A percentile compares a stretch with the other conserved stretches of the same genome.
These are phyloP conservation scores for Ennomos erosarius DNA, from an alignment of 2,888 invertebrate species.

Conservation along the genomic window DNA sequence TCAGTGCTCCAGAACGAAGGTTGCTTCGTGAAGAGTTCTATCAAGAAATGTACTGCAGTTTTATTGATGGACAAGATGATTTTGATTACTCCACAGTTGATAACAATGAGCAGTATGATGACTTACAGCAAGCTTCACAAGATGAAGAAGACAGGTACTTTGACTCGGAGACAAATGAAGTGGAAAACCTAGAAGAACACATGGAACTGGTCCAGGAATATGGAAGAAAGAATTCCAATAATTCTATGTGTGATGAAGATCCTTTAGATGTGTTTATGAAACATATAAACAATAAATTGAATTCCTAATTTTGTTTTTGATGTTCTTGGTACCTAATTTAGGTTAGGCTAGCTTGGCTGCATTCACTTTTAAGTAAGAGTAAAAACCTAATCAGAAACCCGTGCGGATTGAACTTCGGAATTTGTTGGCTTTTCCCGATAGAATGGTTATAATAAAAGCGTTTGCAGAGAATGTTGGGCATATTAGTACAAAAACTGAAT, in stretches of 20 bases:
- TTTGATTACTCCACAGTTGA: constrained; percentile 94
- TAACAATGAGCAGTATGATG: constrained; percentile 92
- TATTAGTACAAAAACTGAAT: too few relatives aligned
- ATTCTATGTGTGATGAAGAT: constrained; percentile 79
- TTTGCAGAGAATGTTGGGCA: too few relatives aligned
- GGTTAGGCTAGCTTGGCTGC: too few relatives aligned
- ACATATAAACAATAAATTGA: constrained; percentile 70
- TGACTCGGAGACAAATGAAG: constrained; percentile 91
- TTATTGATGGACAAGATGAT: constrained; percentile 93
- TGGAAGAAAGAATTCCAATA: constrained; percentile 54
- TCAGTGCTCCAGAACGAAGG: constrained; percentile 86
- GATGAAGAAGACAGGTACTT: constrained; percentile 97
- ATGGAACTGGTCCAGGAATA: constrained; percentile 71
- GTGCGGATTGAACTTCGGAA: too few relatives aligned
- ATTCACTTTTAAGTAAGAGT: too few relatives aligned
- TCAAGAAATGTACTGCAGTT: constrained; percentile 93
- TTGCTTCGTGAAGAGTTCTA: constrained; percentile 92
- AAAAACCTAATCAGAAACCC: too few relatives aligned
- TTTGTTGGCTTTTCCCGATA: too few relatives aligned
- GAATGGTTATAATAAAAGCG: too few relatives aligned
- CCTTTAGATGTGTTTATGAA: constrained; percentile 91
- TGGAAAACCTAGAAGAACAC: constrained; percentile 71
- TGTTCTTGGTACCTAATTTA: too few relatives aligned
- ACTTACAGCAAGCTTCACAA: constrained; percentile 86
- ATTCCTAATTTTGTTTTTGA: constrained; percentile 28